Evolutionary conservation across 2,113 vertebrate species (phyloP), one percentile per base, ranked within the genome.

Genomic region (Microtus richardsoni): DNA sequence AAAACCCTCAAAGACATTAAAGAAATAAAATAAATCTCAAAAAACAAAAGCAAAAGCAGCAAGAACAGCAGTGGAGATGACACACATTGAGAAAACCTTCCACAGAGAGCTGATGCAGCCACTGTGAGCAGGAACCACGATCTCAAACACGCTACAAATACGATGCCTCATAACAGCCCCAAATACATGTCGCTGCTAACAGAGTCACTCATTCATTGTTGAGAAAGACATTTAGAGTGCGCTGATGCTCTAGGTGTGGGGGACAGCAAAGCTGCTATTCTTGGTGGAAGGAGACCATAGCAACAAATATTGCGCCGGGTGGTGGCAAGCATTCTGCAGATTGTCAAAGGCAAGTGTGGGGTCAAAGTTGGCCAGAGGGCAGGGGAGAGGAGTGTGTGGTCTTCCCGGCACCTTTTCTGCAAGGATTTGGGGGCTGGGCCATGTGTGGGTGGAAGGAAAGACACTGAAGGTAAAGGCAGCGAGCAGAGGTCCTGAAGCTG

Each of bases 121-220:
- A 44, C 19, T 4, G 10, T 6, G 33, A 60, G 33, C 33, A 49
- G 49, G 44, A 60, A 11, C 39, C 0, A 0, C 4, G 24, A n/a
- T 24, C 22, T 58, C 62, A 12, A 58, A 77, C 64, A 52, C 12
- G n/a, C 78, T 8, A 68, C 68, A 77, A 66, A 84, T 44, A 17
- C 0, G 2, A 74, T 1, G 36, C 24, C 39, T 62, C 10, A 26
- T 1, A 22, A 62, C 54, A 30, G 26, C 41, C 73, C 77, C 22
- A 10, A n/a, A 4, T 12, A 64, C 62, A 73, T 22, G 21, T 13
- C 39, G 4, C 6, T 74, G 52, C 36, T 64, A 36, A 28, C 36
- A 44, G 44, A 47, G 36, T 47, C 30, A 36, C 10, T 47, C 28
- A 68, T 16, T 36, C 22, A 52, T 4, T 24, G 21, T 12, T 11